These are phyloP conservation scores for Callionymus lyra DNA, from an alignment of 2,113 vertebrate species.

Conservation along the genomic window DNA sequence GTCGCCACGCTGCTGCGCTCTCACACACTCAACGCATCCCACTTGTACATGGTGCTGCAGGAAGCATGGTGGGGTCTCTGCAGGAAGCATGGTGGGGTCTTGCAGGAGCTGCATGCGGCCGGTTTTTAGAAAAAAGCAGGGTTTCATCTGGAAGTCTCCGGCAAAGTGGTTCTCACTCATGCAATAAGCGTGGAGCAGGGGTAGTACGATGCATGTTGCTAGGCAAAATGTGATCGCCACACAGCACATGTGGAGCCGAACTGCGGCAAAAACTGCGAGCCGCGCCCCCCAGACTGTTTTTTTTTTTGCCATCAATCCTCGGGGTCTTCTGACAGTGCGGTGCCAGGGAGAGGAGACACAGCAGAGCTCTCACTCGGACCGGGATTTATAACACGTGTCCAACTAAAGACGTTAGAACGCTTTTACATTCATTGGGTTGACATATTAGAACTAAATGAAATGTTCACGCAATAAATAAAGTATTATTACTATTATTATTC, in stretches of 20 bases:
- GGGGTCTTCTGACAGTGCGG: slow-evolving; percentile 56
- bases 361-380: slow-evolving; percentile 37
- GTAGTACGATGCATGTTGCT: slow-evolving; percentile 51
- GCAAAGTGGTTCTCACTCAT: slow-evolving; percentile 2
- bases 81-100: too few relatives aligned
- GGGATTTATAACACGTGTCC: not conserved
- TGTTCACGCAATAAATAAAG: too few relatives aligned
- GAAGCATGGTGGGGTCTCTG: too few relatives aligned
- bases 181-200: slow-evolving; percentile 5
- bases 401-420: too few relatives aligned
- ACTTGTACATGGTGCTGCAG: too few relatives aligned
- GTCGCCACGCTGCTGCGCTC: slow-evolving; percentile 48
- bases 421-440: too few relatives aligned
- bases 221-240: slow-evolving; percentile 45
- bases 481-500: too few relatives aligned
- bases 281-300: slow-evolving; percentile 58
- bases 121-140: too few relatives aligned
- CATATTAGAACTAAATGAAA: too few relatives aligned
- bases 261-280: slow-evolving; percentile 66
- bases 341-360: slow-evolving; percentile 39
- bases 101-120: too few relatives aligned
- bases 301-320: slow-evolving; percentile 54
- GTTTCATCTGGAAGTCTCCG: too few relatives aligned
- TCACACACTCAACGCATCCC: slow-evolving; percentile 17
- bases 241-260: slow-evolving; percentile 52